phyloP scores from a whole-genome alignment of 1,140 invertebrate species.

The Apis florea region DNA sequence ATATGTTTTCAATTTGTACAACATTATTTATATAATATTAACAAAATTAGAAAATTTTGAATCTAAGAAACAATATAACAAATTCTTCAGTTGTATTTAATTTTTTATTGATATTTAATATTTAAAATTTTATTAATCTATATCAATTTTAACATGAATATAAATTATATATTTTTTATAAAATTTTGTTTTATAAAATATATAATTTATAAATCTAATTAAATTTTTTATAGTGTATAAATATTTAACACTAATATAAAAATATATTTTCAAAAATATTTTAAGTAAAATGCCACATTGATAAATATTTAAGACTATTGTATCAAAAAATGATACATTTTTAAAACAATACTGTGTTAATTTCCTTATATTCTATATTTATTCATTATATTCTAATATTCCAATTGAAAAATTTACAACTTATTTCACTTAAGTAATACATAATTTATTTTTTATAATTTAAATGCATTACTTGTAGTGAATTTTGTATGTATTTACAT shows the following conservation, averaged over 20 bases:
- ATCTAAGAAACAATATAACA: slow-evolving; percentile 27
- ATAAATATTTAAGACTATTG: slow-evolving; percentile 5
- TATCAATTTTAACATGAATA: slow-evolving; percentile 1
- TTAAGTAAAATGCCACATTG: slow-evolving; percentile 62
- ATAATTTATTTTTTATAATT: neutral
- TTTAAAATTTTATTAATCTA: slow-evolving; percentile 29
- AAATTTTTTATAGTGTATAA: slow-evolving; percentile 2
- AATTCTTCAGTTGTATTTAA: neutral
- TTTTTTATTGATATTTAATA: slow-evolving; percentile 5
- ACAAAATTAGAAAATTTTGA: slow-evolving; percentile 24
- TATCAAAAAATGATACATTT: slow-evolving; percentile 1
- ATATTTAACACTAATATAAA: slow-evolving; percentile 20
- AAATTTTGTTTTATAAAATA: neutral
- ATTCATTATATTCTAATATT: neutral
- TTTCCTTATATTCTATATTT: slow-evolving; percentile 5
- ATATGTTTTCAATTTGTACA: neutral
- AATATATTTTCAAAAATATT: slow-evolving; percentile 33
- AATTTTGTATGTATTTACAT: slow-evolving; percentile 27
- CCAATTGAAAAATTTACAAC: slow-evolving; percentile 37
- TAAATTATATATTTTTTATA: slow-evolving; percentile 13
- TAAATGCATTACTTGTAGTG: neutral
- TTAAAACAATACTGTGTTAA: slow-evolving; percentile 33
- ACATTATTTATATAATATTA: slow-evolving; percentile 22
- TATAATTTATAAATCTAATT: slow-evolving; percentile 2
- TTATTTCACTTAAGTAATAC: slow-evolving; percentile 36